Base-by-base conservation (phyloP, 2,797 vertebrate species). In the Myripristis jacobus region DNA sequence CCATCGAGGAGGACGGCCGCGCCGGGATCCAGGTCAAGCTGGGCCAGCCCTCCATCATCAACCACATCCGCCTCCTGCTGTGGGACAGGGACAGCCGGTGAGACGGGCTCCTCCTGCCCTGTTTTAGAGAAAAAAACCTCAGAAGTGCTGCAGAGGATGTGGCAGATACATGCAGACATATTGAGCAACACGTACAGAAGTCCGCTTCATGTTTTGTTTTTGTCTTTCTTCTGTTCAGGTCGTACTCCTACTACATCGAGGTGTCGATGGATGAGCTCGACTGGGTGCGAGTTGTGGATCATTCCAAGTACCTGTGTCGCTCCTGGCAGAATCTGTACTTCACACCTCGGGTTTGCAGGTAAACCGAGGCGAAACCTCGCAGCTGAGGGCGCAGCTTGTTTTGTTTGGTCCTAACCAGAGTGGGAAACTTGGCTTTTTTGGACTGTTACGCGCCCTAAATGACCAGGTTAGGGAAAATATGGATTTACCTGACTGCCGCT, bases 201-300 rank as follows among this genome's bases (percentile, higher is more conserved):
- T n/a, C n/a, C n/a, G n/a, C n/a, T n/a, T 13, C 41, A 43, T 15
- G 12, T 16, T 43, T 43, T n/a, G n/a, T n/a, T n/a, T 16, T 5
- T 15, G 13, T 43, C 13, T 15, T 43, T 13, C 41, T 43, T 13
- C 16, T 15, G 13, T 43, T 43, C 13, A 96, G 96, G 74, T 97
- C 96, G 27, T 97, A 97, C 10, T 97, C 96, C 0, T 96, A 97
- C 88, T 96, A 96, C 84, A 93, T 97, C 29, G 96, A 97, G 72
- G 96, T 96, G 73, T 97, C 96, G 27, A 97, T 97, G 96, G 96
- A 97, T 80, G 95, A 96, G 75, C 87, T 96, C 76, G 96, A 97
- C 77, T 97, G 96, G 96, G 94, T 96, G 62, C 93, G 95, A 27
- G 95, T 97, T 61, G 94, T 96, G 0, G 95, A 96, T 88, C 96